phyloP scores from a whole-genome alignment of 2,113 vertebrate species.

The Piprites chloris region DNA sequence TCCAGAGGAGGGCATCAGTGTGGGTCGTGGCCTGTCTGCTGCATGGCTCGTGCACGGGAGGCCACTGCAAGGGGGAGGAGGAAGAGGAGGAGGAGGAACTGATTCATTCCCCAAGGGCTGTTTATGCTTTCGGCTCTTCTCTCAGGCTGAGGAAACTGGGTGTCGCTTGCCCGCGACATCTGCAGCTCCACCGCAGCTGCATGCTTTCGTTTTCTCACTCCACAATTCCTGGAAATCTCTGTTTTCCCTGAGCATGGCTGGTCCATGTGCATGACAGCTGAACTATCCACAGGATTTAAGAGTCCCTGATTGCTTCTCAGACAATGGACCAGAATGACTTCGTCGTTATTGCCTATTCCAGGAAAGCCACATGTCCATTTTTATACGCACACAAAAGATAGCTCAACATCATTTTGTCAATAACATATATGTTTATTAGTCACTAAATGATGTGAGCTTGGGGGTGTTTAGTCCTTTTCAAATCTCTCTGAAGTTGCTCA shows the following conservation, averaged over 20 bases:
- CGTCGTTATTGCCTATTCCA: background rate
- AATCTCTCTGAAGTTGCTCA: background rate
- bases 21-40: fast-evolving
- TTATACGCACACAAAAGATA: background rate
- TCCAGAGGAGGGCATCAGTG: background rate
- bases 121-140: slow-evolving; percentile 15
- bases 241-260: slow-evolving; percentile 18
- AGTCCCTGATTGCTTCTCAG: background rate
- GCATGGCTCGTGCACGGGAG: fast-evolving
- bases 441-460: background rate
- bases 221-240: slow-evolving; percentile 55
- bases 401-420: background rate
- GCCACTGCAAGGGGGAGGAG: background rate
- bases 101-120: background rate
- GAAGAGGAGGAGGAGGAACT: background rate
- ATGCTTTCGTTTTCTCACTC: slow-evolving; percentile 41
- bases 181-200: slow-evolving; percentile 31
- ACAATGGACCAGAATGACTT: background rate
- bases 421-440: background rate
- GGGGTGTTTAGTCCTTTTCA: background rate
- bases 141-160: background rate
- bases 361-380: background rate
- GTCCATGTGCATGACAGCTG: slow-evolving; percentile 12
- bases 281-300: background rate
- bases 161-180: background rate